Percentiles rank a stretch among this genome's conserved stretches.
phyloP scores from a whole-genome alignment of 1,140 invertebrate species.

The Drosophila aff. region DNA sequence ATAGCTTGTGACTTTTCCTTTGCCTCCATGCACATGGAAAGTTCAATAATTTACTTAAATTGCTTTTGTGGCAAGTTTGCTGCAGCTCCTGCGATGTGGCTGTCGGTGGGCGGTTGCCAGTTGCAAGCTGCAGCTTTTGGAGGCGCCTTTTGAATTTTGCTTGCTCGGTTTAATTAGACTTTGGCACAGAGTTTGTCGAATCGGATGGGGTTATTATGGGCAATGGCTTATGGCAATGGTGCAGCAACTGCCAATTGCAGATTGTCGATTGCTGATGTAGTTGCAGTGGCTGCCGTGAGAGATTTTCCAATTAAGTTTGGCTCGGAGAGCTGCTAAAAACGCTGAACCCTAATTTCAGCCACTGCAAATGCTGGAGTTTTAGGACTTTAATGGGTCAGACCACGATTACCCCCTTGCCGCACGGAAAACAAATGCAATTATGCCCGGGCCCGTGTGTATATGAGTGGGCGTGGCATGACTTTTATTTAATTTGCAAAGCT shows the following conservation, averaged over 20 bases:
- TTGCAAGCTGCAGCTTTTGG: conserved; percentile 34
- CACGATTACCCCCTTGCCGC: conserved; percentile 10
- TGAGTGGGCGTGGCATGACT: conserved; percentile 61
- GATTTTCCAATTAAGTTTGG: conserved; percentile 77
- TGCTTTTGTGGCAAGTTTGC: conserved; percentile 66
- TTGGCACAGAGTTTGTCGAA: conserved; percentile 49
- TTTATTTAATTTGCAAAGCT: conserved; percentile 68
- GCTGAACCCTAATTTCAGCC: conserved; percentile 34
- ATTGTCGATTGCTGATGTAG: conserved; percentile 22
- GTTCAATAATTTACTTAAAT: conserved; percentile 80
- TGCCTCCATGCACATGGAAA: conserved; percentile 62
- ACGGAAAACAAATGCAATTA: conserved; percentile 48
- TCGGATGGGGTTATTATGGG: conserved; percentile 43
- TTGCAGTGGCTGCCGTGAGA: conserved; percentile 56
- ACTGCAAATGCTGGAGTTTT: conserved; percentile 28
- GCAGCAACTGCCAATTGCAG: conserved; percentile 44
- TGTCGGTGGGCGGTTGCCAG: conserved; percentile 43
- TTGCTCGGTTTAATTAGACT: conserved; percentile 68
- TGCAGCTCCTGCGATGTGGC: conserved; percentile 10
- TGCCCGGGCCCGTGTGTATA: conserved; percentile 20
- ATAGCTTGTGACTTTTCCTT: conserved; percentile 38
- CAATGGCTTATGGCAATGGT: conserved; percentile 55
- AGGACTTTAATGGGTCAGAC: conserved; percentile 52
- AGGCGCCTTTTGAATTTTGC: conserved; percentile 59
- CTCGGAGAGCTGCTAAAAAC: conserved; percentile 18